Evolutionary conservation across 2,888 invertebrate genomes (phyloP).

Genomic region (Mystacides longicornis): DNA sequence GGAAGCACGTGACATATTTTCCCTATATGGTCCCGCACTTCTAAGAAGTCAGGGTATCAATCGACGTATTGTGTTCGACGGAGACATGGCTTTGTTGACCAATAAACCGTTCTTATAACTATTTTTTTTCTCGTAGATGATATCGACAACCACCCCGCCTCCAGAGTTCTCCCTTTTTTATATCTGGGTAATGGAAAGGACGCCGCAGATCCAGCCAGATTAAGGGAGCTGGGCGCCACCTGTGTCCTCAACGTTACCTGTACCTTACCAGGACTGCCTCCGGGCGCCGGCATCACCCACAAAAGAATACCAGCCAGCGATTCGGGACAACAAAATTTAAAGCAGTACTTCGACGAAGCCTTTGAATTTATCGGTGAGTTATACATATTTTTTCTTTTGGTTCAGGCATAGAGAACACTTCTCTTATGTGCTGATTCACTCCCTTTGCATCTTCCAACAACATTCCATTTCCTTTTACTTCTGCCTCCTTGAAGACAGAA

Average conservation of each 20-base stretch:
- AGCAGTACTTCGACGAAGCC: slow-evolving; percentile 83
- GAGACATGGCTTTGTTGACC: background rate
- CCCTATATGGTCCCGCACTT: slow-evolving; percentile 20
- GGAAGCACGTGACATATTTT: slow-evolving; percentile 24
- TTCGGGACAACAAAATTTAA: slow-evolving; percentile 77
- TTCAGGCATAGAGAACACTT: too few species aligned
- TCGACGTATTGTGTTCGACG: background rate
- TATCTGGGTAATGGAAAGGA: slow-evolving; percentile 78
- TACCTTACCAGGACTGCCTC: slow-evolving; percentile 64
- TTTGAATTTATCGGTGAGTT: slow-evolving; percentile 77
- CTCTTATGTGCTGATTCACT: too few species aligned
- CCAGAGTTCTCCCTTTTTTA: slow-evolving; percentile 71
- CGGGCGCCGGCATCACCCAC: slow-evolving; percentile 51
- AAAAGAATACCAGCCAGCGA: slow-evolving; percentile 67
- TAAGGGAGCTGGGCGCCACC: slow-evolving; percentile 60
- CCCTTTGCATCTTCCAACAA: too few species aligned
- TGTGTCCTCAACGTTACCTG: slow-evolving; percentile 78
- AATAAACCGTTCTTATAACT: background rate
- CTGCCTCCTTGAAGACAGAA: too few species aligned
- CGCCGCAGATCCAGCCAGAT: slow-evolving; percentile 62
- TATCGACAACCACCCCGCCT: slow-evolving; percentile 69
- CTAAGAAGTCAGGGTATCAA: background rate
- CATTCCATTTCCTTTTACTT: too few species aligned
- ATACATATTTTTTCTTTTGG: background rate
- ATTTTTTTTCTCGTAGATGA: slow-evolving; percentile 38